phyloP scores from a whole-genome alignment of 2,888 invertebrate genomes.

The Alcis repandata region DNA sequence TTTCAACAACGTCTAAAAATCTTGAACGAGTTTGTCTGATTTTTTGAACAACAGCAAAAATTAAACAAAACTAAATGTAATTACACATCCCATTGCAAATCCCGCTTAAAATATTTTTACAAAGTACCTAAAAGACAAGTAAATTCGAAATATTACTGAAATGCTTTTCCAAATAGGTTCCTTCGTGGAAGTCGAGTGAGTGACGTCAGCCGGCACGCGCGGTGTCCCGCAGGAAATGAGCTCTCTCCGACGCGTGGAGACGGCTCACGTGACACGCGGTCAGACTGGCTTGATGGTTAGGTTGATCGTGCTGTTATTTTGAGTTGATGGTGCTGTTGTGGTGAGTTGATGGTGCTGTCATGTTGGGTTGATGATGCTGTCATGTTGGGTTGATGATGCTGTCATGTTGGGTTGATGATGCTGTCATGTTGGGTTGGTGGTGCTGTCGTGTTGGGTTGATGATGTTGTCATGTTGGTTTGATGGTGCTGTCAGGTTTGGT shows the following conservation, averaged over 20 bases:
- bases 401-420: too few species aligned
- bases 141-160: slow-evolving; percentile 13
- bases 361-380: too few species aligned
- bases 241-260: slow-evolving; percentile 35
- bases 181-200: slow-evolving; percentile 22
- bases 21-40: too few species aligned
- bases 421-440: too few species aligned
- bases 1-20: too few species aligned
- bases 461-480: too few species aligned
- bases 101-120: neutral
- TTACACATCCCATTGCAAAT: too few species aligned
- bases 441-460: too few species aligned
- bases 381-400: too few species aligned
- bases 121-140: neutral
- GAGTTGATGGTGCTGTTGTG: neutral
- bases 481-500: too few species aligned
- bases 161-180: slow-evolving; percentile 1
- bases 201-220: slow-evolving; percentile 49
- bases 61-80: too few species aligned
- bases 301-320: slow-evolving; percentile 21
- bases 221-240: slow-evolving; percentile 67
- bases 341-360: neutral
- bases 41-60: too few species aligned
- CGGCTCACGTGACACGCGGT: slow-evolving; percentile 1
- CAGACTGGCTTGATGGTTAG: slow-evolving; percentile 13